phyloP scores from a whole-genome alignment of 2,797 vertebrate genomes.

The Chanos chanos region DNA sequence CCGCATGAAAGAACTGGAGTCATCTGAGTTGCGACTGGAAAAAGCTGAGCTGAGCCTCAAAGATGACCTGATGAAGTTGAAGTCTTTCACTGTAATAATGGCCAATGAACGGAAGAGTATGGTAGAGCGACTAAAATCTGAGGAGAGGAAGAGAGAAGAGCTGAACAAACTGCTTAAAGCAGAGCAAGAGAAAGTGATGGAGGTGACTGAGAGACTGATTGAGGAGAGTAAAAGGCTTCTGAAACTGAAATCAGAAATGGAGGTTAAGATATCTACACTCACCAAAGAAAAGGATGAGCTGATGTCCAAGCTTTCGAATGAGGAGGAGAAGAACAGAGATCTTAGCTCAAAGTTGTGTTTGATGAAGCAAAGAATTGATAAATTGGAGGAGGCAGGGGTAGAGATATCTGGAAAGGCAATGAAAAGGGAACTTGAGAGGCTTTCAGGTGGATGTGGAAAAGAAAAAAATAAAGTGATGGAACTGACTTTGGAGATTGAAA shows the following conservation, averaged over 20 bases:
- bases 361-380: slow-evolving; percentile 85
- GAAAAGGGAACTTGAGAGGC: slow-evolving; percentile 64
- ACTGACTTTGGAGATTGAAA: slow-evolving; percentile 88
- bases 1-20: slow-evolving; percentile 89
- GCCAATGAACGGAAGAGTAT: slow-evolving; percentile 92
- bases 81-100: slow-evolving; percentile 89
- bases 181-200: slow-evolving; percentile 94
- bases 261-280: slow-evolving; percentile 83
- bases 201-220: slow-evolving; percentile 94
- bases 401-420: slow-evolving; percentile 69
- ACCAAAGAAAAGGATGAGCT: slow-evolving; percentile 85
- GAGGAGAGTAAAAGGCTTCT: slow-evolving; percentile 96
- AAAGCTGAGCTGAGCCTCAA: slow-evolving; percentile 90
- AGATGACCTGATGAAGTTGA: slow-evolving; percentile 94
- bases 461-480: slow-evolving; percentile 89
- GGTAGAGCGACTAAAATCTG: slow-evolving; percentile 87
- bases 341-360: slow-evolving; percentile 78
- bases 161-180: slow-evolving; percentile 83
- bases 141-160: slow-evolving; percentile 87
- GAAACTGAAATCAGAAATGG: slow-evolving; percentile 96
- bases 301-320: slow-evolving; percentile 72
- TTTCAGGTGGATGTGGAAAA: slow-evolving; percentile 56
- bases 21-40: slow-evolving; percentile 87
- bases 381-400: slow-evolving; percentile 81
- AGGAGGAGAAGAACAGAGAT: slow-evolving; percentile 83